Conservation (phyloP, 2,113 vertebrate genomes). For the Oryctolagus cuniculus region mOryCun1.1 NC_091448.1:43080001-43080500, state of each 20-base stretch:
- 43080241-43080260: not conserved
- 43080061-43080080: not conserved
- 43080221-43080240: not conserved
- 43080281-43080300: not conserved
- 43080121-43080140: not conserved
- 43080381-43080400: not conserved
- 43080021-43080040: not conserved
- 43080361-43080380: not conserved
- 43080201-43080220: not conserved
- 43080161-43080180: not conserved
- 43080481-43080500: too few relatives aligned
- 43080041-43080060: not conserved
- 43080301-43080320: not conserved
- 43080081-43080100: not conserved
- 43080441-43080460: not conserved
- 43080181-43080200: not conserved
- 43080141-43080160: not conserved
- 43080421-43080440: too few relatives aligned
- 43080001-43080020: too few relatives aligned
- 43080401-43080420: too few relatives aligned
- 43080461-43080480: too few relatives aligned
- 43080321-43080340: constrained; percentile 1
- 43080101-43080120: not conserved
- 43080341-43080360: constrained; percentile 5
- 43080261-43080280: constrained; percentile 19